Base-by-base conservation (phyloP, 2,113 vertebrate genomes). In the Eublepharis macularius region DNA sequence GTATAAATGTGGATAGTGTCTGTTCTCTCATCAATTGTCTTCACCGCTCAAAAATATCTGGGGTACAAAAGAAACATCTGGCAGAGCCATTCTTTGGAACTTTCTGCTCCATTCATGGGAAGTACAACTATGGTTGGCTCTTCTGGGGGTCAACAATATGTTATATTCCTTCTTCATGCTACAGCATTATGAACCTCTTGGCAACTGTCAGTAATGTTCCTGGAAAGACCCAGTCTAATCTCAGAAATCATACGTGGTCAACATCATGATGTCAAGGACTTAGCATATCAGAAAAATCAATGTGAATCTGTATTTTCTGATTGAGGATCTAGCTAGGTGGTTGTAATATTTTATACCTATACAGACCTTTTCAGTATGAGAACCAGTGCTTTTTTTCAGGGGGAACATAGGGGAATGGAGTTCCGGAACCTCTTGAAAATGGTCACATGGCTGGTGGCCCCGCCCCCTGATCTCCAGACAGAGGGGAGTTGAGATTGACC, bases 201-300 rank as follows among this genome's bases (percentile, higher is more conserved):
- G 77, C 73, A 89, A 11, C 76, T 87, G 76, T 45, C 89, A 70
- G 49, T 49, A 81, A 80, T 78, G 89, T 91, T 85, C 49, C 39
- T 76, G 82, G 85, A 91, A 93, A 39, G 51, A 45, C 45, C 82
- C 57, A 91, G 45, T 79, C 77, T 74, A 69, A 63, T 74, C 87
- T 29, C 70, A 93, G 83, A 92, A 88, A 80, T 83, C 77, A 91
- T 65, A 92, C 85, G 89, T 7, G 63, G 82, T 51, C 86, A 74
- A 75, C 90, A 51, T 92, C 86, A 84, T 73, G 85, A 88, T 88
- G 32, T 89, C 88, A 85, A 69, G 69, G 47, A 88, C 86, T 90
- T 88, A 85, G 86, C 2, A 6, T 32, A 47, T 90, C 87, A 89
- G 51, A 78, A 24, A 57, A 57, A 90, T 89, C 90, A 95, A 84